phyloP scores from a whole-genome alignment of 2,888 invertebrate species.

The Agrilus mali region DNA sequence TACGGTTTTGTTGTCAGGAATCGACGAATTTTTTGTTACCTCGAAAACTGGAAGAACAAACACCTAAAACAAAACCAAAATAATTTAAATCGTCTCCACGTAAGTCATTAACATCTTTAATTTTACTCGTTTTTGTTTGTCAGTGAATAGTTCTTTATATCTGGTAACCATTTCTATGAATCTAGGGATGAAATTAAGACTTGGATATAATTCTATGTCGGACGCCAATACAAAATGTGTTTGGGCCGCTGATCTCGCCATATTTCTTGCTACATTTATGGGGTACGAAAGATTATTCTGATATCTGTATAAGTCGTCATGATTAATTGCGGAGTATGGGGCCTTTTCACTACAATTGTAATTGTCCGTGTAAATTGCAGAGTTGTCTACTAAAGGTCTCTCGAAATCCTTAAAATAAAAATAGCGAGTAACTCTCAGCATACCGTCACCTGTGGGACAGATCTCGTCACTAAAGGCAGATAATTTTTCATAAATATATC shows the following conservation, averaged over 20 bases:
- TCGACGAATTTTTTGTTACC: constrained; percentile 34
- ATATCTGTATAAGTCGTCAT: constrained; percentile 18
- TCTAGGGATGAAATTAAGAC: constrained; percentile 18
- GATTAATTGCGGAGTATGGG: constrained; percentile 8
- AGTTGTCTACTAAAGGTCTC: too few species aligned
- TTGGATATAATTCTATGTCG: constrained; percentile 26
- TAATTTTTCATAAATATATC: too few species aligned
- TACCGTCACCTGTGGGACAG: too few species aligned
- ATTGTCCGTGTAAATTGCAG: constrained; percentile 17
- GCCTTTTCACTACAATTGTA: constrained; percentile 10
- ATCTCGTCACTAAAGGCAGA: too few species aligned
- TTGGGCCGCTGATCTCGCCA: constrained; percentile 21
- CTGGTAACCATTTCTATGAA: constrained; percentile 18
- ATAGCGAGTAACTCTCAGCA: too few species aligned
- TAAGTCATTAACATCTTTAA: not conserved
- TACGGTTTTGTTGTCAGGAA: constrained; percentile 57
- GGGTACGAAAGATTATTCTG: constrained; percentile 21
- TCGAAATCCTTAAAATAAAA: too few species aligned
- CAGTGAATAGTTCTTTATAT: constrained; percentile 12
- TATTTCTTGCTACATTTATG: constrained; percentile 25
- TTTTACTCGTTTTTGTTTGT: constrained; percentile 1
- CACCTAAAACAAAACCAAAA: constrained; percentile 12
- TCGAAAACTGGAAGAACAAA: constrained; percentile 25
- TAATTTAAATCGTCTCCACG: constrained; percentile 2
- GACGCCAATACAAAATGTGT: constrained; percentile 25